A percentile compares a stretch with the other conserved stretches of the same genome.
phyloP scores from a whole-genome alignment of 1,140 invertebrate genomes.

The Arion vulgaris region DNA sequence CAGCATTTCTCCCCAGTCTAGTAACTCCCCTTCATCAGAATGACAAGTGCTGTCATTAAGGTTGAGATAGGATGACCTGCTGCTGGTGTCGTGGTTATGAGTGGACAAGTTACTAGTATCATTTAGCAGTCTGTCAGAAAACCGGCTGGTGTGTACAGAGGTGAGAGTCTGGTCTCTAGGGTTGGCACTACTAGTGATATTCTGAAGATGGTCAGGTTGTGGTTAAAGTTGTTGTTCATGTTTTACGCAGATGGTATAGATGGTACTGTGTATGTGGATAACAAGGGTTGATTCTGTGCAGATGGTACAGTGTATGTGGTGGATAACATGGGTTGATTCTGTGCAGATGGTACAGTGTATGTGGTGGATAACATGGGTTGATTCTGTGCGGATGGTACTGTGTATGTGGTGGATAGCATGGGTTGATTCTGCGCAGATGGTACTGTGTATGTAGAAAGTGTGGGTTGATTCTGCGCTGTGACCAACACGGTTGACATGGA shows the following conservation, averaged over 20 bases:
- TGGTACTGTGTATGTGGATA: too few species aligned
- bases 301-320: too few species aligned
- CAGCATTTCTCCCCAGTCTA: constrained; percentile 65
- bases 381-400: too few species aligned
- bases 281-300: too few species aligned
- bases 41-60: constrained; percentile 18
- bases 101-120: background rate
- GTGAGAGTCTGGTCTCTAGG: constrained; percentile 29
- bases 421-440: too few species aligned
- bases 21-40: constrained; percentile 48
- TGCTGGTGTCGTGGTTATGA: background rate
- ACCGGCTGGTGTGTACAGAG: constrained; percentile 25
- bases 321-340: too few species aligned
- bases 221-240: too few species aligned
- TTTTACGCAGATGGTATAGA: too few species aligned
- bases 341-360: too few species aligned
- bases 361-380: too few species aligned
- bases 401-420: too few species aligned
- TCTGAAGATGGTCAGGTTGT: background rate
- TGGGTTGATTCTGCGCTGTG: constrained; percentile 17
- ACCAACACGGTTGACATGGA: constrained; percentile 31
- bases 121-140: constrained; percentile 4
- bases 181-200: constrained; percentile 16
- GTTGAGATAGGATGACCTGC: background rate
- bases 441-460: too few species aligned